A percentile compares a stretch with the other conserved stretches of the same genome.
Conservation (phyloP, 2,113 vertebrate species). For the Chlorodrepanis virens region DNA sequence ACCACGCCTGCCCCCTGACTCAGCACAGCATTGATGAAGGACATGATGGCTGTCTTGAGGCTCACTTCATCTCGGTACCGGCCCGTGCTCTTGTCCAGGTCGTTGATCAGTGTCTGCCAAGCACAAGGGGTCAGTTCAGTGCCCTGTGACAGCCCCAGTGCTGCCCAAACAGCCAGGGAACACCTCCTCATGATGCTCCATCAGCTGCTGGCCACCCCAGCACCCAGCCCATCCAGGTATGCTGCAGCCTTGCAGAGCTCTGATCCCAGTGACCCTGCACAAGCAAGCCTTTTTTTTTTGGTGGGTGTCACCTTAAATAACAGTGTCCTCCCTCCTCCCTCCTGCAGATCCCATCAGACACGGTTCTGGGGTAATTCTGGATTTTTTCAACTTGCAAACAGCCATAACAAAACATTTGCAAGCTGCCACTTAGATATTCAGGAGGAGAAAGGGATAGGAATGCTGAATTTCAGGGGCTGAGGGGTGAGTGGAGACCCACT, state of each 20-base stretch:
- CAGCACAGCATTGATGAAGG: conserved; percentile 97
- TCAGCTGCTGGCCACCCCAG: not conserved
- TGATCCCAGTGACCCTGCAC: not conserved
- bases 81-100: conserved; percentile 94
- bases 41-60: conserved; percentile 99
- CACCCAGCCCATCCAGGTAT: not conserved
- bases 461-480: not conserved
- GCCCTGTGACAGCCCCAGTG: not conserved
- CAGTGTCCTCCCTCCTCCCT: not conserved
- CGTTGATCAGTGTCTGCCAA: conserved; percentile 90
- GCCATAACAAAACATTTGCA: not conserved
- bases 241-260: not conserved
- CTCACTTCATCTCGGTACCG: conserved; percentile 96
- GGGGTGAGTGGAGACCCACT: fast-evolving
- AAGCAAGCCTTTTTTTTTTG: not conserved
- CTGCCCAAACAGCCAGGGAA: not conserved
- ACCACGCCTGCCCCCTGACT: conserved; percentile 98
- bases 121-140: not conserved
- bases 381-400: not conserved
- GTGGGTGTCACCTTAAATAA: not conserved
- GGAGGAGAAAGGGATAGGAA: not conserved
- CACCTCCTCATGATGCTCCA: not conserved
- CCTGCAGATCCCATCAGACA: not conserved
- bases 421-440: not conserved
- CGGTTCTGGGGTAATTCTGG: not conserved